A percentile compares a stretch with the other conserved stretches of the same genome.
Conservation (phyloP, 2,888 invertebrate genomes). For the Altica lythri region DNA sequence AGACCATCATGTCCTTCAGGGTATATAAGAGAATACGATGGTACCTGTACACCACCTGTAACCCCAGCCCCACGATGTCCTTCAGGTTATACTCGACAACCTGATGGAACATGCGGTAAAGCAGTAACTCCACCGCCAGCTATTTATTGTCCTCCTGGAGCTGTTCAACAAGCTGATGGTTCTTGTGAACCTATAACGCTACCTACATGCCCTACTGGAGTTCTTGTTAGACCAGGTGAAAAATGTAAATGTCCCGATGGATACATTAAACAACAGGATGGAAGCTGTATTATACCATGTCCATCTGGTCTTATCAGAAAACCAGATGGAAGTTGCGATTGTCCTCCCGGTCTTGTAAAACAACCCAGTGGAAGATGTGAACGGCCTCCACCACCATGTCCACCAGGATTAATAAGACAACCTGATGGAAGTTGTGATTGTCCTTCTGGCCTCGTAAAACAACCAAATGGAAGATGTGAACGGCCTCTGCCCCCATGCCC, state of each 20-base stretch:
- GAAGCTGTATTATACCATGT: neutral
- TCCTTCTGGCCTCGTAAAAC: too few species aligned
- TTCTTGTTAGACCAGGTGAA: too few species aligned
- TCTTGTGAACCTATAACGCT: slow-evolving; percentile 23
- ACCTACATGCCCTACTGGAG: too few species aligned
- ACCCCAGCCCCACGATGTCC: slow-evolving; percentile 26
- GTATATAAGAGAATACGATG: slow-evolving; percentile 17
- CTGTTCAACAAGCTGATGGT: slow-evolving; percentile 24
- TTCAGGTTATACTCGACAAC: slow-evolving; percentile 25
- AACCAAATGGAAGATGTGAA: too few species aligned
- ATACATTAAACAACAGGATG: slow-evolving; percentile 8
- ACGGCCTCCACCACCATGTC: too few species aligned
- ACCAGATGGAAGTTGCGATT: too few species aligned
- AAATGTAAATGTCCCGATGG: slow-evolving; percentile 6
- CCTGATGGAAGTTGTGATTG: too few species aligned
- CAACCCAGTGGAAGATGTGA: too few species aligned
- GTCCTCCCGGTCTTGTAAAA: too few species aligned
- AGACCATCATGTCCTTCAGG: slow-evolving; percentile 28
- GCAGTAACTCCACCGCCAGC: slow-evolving; percentile 15
- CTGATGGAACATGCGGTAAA: slow-evolving; percentile 25
- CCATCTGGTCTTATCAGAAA: too few species aligned
- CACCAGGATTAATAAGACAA: too few species aligned
- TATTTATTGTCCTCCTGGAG: slow-evolving; percentile 27
- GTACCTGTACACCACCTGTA: slow-evolving; percentile 20
- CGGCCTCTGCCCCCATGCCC: too few species aligned